phyloP scores from a whole-genome alignment of 2,888 invertebrate genomes.

The Eurytoma californica region DNA sequence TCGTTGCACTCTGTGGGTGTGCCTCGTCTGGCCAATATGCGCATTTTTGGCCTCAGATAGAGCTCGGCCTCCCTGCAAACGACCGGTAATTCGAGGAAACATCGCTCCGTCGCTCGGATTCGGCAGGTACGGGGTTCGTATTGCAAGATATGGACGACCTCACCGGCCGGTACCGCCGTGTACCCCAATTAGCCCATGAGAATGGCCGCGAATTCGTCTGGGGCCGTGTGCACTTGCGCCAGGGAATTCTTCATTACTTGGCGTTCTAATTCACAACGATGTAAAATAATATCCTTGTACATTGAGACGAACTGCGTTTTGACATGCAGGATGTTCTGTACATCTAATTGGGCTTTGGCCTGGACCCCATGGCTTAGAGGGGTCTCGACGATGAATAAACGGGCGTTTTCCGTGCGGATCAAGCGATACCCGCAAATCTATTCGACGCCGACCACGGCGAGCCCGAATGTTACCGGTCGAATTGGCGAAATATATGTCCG shows the following conservation, averaged over 20 bases:
- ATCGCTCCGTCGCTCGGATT: background rate
- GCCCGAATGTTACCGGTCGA: no score
- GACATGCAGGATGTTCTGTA: background rate
- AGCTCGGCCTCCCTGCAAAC: no score
- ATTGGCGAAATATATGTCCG: no score
- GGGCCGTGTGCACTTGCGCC: background rate
- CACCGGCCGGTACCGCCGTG: background rate
- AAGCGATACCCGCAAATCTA: no score
- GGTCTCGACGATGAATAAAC: background rate
- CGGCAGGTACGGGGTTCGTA: background rate
- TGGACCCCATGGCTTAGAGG: background rate
- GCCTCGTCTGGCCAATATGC: background rate
- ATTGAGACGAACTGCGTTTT: background rate
- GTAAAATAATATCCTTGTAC: background rate
- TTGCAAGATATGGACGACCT: background rate
- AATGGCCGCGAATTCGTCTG: background rate
- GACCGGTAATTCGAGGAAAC: background rate
- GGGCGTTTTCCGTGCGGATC: background rate
- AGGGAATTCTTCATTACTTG: background rate
- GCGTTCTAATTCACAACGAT: background rate
- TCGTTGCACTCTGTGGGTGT: background rate
- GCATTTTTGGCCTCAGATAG: background rate
- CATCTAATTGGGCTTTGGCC: background rate
- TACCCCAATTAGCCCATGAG: background rate
- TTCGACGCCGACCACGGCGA: no score